Evolutionary conservation across 2,113 vertebrate genomes (phyloP), one percentile per base, ranked within the genome.

Genomic region (Malurus elegans): DNA sequence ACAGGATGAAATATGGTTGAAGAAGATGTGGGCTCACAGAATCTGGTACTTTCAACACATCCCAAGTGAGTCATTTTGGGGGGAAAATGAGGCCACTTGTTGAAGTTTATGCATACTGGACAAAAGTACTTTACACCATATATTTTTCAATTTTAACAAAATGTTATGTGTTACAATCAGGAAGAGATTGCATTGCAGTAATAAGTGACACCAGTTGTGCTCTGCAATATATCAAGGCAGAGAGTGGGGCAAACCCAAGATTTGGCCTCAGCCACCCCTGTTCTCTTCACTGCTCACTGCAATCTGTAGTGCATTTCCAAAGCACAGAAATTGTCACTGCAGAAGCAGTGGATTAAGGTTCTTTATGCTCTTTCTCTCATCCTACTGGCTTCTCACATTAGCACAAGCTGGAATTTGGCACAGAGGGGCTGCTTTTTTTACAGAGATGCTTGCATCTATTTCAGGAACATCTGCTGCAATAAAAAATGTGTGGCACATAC

Each of bases 401-500:
- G 42, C 87, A 86, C 72, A 88, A 90, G 75, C 71, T 79, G 92
- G 88, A 96, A 94, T 96, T 91, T 96, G 90, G 88, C 88, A 90
- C 95, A 88, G 79, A 95, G 92, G 83, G 75, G 31, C 69, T 93
- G 82, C 64, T 95, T 96, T 95, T 86, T 86, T 83, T 94, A 44
- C 88, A 93, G 93, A 93, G 69, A 92, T 94, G 88, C 90, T 94
- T 88, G 92, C 81, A 74, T 95, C 74, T 94, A 96, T 94, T 94
- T 96, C 85, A 93, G 93, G 93, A 90, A 93, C 94, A 95, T 95
- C 94, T 96, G 81, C 81, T 93, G 90, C 86, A 95, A 93, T 95
- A 97, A 95, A 93, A 92, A 90, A 90, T 93, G 45, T 85, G 81
- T 93, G 87, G 74, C 89, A 92, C 80, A 92, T 89, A 91, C 34